Evolutionary conservation across 2,888 invertebrate genomes (phyloP).

Genomic region (Pseudococcus jackbeardsleyi): DNA sequence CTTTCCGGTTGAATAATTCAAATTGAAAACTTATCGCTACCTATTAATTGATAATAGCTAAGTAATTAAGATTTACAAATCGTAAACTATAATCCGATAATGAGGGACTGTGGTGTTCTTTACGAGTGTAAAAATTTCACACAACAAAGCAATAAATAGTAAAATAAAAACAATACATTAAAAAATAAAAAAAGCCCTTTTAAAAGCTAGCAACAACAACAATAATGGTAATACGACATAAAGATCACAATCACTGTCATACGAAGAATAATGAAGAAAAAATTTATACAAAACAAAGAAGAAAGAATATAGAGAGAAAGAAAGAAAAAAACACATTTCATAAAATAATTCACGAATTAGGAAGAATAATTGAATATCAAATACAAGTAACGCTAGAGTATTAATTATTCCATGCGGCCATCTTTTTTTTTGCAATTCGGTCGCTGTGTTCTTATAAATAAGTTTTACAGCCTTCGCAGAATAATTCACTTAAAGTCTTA

Average conservation of each 20-base stretch:
- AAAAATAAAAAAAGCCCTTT: slow-evolving; percentile 52
- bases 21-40: not conserved
- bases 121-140: not conserved
- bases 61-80: not conserved
- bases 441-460: slow-evolving; percentile 57
- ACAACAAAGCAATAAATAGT: not conserved
- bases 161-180: slow-evolving; percentile 4
- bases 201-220: slow-evolving; percentile 63
- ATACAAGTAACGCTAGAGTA: slow-evolving; percentile 11
- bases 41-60: not conserved
- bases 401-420: slow-evolving; percentile 1
- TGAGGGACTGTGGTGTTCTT: not conserved
- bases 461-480: slow-evolving; percentile 60
- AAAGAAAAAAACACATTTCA: not conserved
- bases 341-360: slow-evolving; percentile 18
- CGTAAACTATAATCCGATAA: not conserved
- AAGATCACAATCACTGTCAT: slow-evolving; percentile 61
- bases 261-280: slow-evolving; percentile 15
- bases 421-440: not conserved
- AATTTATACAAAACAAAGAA: not conserved
- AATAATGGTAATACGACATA: slow-evolving; percentile 62
- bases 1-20: too few species aligned
- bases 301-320: not conserved
- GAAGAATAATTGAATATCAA: slow-evolving; percentile 15
- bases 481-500: slow-evolving; percentile 47